Conservation (phyloP, 2,113 vertebrate genomes). For the Pelodiscus sinensis region DNA sequence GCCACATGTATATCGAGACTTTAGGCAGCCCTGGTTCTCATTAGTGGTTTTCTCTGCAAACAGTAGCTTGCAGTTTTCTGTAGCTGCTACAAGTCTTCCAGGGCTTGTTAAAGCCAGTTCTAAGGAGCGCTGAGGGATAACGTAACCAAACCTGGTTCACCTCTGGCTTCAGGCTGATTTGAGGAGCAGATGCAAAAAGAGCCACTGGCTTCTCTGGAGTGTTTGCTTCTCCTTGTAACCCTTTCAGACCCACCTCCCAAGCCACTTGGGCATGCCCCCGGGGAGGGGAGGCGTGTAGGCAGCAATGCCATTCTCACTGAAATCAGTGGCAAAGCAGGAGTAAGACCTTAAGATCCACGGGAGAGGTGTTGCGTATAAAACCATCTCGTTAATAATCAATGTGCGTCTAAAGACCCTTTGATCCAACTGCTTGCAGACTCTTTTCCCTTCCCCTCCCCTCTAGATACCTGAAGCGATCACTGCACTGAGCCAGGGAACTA, state of each 20-base stretch:
- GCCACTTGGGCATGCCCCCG: background rate
- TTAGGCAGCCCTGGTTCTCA: conserved; percentile 34
- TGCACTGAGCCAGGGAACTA: background rate
- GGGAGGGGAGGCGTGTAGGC: background rate
- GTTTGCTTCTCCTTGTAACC: background rate
- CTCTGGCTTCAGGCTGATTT: fast-evolving
- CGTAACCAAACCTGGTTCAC: background rate
- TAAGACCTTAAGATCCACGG: fast-evolving
- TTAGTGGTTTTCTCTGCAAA: conserved; percentile 3
- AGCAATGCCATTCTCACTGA: background rate
- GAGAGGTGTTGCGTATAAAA: background rate
- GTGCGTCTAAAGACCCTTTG: conserved; percentile 26
- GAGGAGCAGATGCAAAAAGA: background rate
- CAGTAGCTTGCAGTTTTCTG: conserved; percentile 11
- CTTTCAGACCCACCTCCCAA: fast-evolving
- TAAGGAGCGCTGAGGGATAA: fast-evolving
- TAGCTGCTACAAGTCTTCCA: background rate
- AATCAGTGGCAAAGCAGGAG: background rate
- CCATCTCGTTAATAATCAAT: background rate
- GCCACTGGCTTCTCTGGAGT: fast-evolving
- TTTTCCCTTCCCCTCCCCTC: background rate
- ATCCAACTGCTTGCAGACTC: background rate
- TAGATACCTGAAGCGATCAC: background rate
- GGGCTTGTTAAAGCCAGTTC: background rate
- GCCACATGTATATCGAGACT: background rate